Evolutionary conservation across 2,113 vertebrate species (phyloP).

Genomic region (Cervus canadensis): DNA sequence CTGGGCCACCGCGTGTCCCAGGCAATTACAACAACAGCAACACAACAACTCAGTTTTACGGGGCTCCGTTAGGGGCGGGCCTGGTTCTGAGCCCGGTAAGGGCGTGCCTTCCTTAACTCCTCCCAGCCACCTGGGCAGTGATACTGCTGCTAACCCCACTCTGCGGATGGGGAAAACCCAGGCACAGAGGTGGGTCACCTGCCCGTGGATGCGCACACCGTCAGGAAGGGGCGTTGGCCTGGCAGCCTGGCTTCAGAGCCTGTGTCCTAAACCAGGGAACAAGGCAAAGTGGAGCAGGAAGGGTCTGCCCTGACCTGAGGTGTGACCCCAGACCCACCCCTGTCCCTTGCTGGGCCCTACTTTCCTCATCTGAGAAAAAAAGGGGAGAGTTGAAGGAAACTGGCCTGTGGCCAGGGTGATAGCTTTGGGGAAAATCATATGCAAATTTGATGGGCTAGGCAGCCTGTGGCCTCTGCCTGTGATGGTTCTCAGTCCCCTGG

Average conservation of each 20-base stretch:
- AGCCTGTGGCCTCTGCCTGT: neutral
- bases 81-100: neutral
- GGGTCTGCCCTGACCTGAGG: neutral
- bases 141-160: neutral
- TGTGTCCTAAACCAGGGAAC: neutral
- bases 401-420: neutral
- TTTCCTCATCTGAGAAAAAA: neutral
- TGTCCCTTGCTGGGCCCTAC: neutral
- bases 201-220: accelerated
- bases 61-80: neutral
- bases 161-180: neutral
- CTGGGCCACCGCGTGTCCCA: constrained; percentile 53
- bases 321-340: too few species aligned
- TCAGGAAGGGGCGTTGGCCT: neutral
- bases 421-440: neutral
- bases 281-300: neutral
- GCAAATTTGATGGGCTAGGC: neutral
- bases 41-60: constrained; percentile 6
- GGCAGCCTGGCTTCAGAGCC: neutral
- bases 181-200: neutral
- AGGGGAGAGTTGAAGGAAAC: neutral
- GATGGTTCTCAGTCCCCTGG: neutral
- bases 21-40: constrained; percentile 10
- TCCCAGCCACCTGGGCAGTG: neutral
- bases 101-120: neutral